A percentile compares a stretch with the other conserved stretches of the same genome.
Evolutionary conservation across 2,113 vertebrate genomes (phyloP).

Genomic region (Nycticorax nycticorax): DNA sequence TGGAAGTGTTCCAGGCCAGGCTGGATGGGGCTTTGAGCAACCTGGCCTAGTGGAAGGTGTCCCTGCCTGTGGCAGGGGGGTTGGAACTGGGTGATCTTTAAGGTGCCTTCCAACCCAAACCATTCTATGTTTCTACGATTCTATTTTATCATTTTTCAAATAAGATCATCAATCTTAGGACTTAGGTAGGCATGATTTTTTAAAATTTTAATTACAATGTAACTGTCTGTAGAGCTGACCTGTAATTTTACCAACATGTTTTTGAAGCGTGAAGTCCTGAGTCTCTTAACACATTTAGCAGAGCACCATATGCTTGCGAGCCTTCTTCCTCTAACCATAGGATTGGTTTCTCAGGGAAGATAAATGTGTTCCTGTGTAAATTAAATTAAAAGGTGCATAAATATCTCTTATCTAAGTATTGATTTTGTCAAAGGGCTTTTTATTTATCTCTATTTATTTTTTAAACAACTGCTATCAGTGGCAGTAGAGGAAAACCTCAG

Average conservation of each 20-base stretch:
- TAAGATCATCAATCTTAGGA: background rate
- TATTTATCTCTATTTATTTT: background rate
- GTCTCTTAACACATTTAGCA: background rate
- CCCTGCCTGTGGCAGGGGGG: background rate
- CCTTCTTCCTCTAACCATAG: background rate
- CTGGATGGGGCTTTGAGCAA: background rate
- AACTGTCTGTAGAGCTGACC: background rate
- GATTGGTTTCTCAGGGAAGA: background rate
- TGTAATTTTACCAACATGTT: background rate
- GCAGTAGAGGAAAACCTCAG: background rate
- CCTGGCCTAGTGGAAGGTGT: background rate
- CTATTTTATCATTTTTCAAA: background rate
- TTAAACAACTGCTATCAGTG: background rate
- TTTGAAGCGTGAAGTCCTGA: background rate
- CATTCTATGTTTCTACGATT: background rate
- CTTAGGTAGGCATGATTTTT: background rate
- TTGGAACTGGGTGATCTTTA: background rate
- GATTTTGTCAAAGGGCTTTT: background rate
- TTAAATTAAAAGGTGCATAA: background rate
- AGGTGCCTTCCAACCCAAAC: background rate
- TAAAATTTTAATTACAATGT: accelerated
- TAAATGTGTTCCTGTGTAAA: background rate
- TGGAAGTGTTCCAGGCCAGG: background rate
- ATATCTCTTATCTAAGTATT: background rate
- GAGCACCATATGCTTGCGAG: background rate